phyloP scores from a whole-genome alignment of 1,140 invertebrate species.

The Pachypsylla venusta region DNA sequence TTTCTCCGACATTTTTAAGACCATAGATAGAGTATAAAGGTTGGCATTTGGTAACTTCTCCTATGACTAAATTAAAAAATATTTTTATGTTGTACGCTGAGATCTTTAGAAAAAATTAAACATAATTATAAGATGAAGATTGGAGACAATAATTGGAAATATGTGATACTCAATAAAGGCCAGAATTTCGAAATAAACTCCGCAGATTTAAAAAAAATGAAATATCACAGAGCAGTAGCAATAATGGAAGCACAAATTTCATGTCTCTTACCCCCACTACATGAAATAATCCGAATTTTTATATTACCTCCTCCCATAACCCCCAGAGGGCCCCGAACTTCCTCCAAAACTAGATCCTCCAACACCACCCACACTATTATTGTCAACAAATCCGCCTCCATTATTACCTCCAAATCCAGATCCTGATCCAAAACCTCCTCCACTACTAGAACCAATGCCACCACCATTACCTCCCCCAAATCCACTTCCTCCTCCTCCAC shows the following conservation, averaged over 20 bases:
- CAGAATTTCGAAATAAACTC: too few species aligned
- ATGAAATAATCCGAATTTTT: background rate
- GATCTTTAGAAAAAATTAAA: too few species aligned
- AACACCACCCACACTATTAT: background rate
- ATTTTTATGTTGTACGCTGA: too few species aligned
- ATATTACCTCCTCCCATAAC: constrained; percentile 6
- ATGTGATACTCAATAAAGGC: too few species aligned
- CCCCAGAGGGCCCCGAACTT: background rate
- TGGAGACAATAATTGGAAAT: too few species aligned
- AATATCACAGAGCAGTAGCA: background rate
- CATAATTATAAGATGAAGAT: too few species aligned
- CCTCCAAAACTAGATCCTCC: constrained; percentile 1
- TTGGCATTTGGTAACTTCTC: too few species aligned
- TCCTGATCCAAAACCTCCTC: constrained; percentile 1
- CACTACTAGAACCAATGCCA: background rate
- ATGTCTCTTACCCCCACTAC: background rate
- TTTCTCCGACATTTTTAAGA: too few species aligned
- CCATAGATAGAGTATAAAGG: too few species aligned
- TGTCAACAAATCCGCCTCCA: background rate
- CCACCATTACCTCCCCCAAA: background rate
- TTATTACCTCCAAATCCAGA: background rate
- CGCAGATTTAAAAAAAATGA: too few species aligned
- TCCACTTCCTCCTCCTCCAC: background rate
- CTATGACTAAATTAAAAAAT: too few species aligned
- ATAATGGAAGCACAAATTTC: background rate